Percentiles rank a stretch among this genome's conserved stretches.
phyloP scores from a whole-genome alignment of 2,113 vertebrate species.

The Odobenus rosmarus region DNA sequence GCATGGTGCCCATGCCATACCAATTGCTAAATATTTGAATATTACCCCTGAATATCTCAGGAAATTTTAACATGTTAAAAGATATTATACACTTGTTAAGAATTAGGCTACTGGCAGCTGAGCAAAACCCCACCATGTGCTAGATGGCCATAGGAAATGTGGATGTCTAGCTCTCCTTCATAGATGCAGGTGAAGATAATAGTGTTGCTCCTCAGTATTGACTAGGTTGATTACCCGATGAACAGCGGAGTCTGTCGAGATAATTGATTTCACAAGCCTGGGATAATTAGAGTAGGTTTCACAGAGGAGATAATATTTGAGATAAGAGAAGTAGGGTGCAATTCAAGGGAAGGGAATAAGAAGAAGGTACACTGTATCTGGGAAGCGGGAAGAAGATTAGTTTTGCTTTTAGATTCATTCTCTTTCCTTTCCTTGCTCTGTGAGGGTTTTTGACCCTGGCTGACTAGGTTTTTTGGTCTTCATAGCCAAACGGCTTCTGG shows the following conservation, averaged over 20 bases:
- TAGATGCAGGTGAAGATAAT: background rate
- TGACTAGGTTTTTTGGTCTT: background rate
- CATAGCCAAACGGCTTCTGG: background rate
- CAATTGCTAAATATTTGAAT: background rate
- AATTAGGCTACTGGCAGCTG: background rate
- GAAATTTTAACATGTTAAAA: background rate
- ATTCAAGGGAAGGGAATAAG: constrained; percentile 12
- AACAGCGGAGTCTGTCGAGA: background rate
- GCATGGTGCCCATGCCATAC: background rate
- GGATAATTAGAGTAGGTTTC: background rate
- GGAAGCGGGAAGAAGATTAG: background rate
- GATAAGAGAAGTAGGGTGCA: background rate
- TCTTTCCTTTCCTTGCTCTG: background rate
- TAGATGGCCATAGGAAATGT: background rate
- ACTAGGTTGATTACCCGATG: background rate
- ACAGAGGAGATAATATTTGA: background rate
- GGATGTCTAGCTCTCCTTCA: background rate
- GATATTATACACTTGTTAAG: background rate
- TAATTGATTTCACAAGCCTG: background rate
- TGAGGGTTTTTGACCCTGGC: background rate
- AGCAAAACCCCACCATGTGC: background rate
- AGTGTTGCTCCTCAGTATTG: background rate
- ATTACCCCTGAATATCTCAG: background rate
- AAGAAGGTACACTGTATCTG: background rate
- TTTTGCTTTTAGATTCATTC: constrained; percentile 13